phyloP scores from a whole-genome alignment of 30 jellyfish, hydroid and myxozoan genomes.

The Turritopsis dohrnii region DNA sequence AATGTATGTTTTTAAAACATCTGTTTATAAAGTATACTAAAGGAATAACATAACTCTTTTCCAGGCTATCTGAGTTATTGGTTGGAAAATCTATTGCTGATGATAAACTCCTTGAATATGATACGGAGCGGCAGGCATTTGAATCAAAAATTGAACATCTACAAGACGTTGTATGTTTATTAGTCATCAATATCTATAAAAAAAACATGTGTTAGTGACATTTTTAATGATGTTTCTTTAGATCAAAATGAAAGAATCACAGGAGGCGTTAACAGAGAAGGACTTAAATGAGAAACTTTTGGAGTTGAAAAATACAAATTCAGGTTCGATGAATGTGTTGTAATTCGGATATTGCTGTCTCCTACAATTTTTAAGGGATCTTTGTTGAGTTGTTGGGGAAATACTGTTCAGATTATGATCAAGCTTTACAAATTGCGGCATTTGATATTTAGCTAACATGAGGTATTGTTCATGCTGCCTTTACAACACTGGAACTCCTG shows the following conservation, averaged over 20 bases:
- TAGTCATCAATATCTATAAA: not conserved
- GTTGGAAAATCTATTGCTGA: conserved; percentile 64
- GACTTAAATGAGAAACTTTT: conserved; percentile 13
- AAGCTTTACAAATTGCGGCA: too few relatives aligned
- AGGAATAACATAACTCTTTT: too few relatives aligned
- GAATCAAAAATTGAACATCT: conserved; percentile 39
- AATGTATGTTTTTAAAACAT: too few relatives aligned
- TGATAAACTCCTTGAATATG: conserved; percentile 30
- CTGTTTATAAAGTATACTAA: too few relatives aligned
- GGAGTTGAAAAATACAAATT: conserved; percentile 29
- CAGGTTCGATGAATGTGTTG: too few relatives aligned
- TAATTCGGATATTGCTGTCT: too few relatives aligned
- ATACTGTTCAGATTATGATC: too few relatives aligned
- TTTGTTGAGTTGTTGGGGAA: too few relatives aligned
- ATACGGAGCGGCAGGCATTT: conserved; percentile 23
- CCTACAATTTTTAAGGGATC: too few relatives aligned
- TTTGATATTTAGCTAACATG: too few relatives aligned
- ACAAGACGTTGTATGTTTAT: conserved; percentile 54
- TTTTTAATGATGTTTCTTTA: not conserved
- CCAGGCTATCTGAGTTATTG: conserved; percentile 60
- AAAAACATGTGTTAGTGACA: not conserved
- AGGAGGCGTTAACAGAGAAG: conserved; percentile 22
- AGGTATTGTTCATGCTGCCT: too few relatives aligned
- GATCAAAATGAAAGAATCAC: conserved; percentile 62
- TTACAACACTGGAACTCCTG: too few relatives aligned